Percentiles rank a stretch among this genome's conserved stretches.
These are phyloP conservation scores for Drosophila histrio DNA, from an alignment of 2,888 invertebrate genomes.

Conservation along the genomic window DNA sequence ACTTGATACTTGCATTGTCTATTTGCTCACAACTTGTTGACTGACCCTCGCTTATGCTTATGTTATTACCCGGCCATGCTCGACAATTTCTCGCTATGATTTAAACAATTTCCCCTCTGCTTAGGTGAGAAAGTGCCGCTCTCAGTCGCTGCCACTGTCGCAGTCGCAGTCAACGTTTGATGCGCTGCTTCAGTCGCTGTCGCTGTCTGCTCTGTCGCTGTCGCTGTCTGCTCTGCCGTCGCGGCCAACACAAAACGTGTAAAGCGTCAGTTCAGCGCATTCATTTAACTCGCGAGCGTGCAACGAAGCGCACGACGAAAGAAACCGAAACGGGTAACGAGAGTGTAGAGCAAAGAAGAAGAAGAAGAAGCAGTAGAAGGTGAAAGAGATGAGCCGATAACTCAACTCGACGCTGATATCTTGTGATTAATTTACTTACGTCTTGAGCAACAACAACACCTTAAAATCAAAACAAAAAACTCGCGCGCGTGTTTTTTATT, in stretches of 20 bases:
- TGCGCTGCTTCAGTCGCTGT: conserved; percentile 12
- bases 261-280: conserved; percentile 52
- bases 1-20: too few relatives aligned
- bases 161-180: not conserved
- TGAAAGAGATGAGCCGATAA: conserved; percentile 67
- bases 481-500: conserved; percentile 33
- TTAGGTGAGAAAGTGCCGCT: conserved; percentile 57
- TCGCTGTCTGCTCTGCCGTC: conserved; percentile 19
- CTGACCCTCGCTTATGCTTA: conserved; percentile 16
- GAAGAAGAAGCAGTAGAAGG: conserved; percentile 19
- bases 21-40: not conserved
- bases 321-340: conserved; percentile 14
- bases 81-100: conserved; percentile 57
- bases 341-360: conserved; percentile 24
- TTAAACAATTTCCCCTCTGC: conserved; percentile 56
- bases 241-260: conserved; percentile 61
- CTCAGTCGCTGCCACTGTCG: conserved; percentile 31
- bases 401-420: conserved; percentile 52
- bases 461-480: conserved; percentile 19
- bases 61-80: conserved; percentile 16
- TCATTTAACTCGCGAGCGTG: conserved; percentile 67
- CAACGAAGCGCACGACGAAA: conserved; percentile 52
- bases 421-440: conserved; percentile 60
- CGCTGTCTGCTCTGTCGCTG: conserved; percentile 11
- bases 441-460: conserved; percentile 24